These are phyloP conservation scores for Eulemur rubriventer DNA, from an alignment of 2,797 vertebrate genomes.

Conservation along the genomic window DNA sequence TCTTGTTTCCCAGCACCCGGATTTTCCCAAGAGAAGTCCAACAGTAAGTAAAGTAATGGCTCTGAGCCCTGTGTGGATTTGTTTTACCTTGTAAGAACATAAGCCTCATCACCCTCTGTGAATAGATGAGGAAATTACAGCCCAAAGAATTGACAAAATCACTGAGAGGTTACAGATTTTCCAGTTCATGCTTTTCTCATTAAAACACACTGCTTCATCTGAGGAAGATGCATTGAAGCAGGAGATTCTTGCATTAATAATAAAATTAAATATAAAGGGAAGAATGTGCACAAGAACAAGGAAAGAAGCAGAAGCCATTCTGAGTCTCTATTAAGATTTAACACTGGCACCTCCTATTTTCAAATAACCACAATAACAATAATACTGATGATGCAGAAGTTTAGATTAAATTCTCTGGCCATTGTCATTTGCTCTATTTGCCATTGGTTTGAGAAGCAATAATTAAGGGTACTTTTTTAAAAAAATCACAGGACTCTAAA, in stretches of 20 bases:
- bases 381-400: not conserved
- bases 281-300: not conserved
- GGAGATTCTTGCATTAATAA: not conserved
- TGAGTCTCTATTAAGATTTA: not conserved
- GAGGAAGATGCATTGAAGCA: not conserved
- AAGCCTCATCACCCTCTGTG: not conserved
- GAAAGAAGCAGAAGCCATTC: not conserved
- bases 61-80: not conserved
- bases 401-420: constrained; percentile 8
- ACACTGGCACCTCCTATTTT: not conserved
- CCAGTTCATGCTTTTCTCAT: not conserved
- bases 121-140: not conserved
- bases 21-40: not conserved
- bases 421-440: not conserved
- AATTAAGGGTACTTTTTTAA: not conserved
- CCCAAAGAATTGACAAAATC: not conserved
- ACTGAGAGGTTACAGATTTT: not conserved
- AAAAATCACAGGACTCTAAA: not conserved
- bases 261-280: not conserved
- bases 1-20: not conserved
- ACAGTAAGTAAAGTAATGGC: not conserved
- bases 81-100: not conserved
- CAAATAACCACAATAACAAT: not conserved
- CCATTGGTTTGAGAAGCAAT: not conserved
- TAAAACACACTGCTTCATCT: not conserved